Percentiles rank a stretch among this genome's conserved stretches.
These are phyloP conservation scores for Acrocera orbiculus DNA, from an alignment of 2,888 invertebrate genomes.

Conservation along the genomic window DNA sequence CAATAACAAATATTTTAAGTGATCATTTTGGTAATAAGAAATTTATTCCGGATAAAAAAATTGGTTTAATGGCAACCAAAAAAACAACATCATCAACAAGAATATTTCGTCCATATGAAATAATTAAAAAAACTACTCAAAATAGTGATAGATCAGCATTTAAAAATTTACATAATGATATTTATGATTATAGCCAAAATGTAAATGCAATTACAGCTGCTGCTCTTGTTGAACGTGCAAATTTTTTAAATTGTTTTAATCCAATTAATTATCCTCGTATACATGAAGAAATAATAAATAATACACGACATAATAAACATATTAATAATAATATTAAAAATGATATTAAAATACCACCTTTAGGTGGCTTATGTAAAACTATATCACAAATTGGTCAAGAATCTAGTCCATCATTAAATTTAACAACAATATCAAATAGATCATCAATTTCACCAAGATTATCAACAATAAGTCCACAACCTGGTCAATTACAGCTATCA, in stretches of 20 bases:
- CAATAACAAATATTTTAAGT: slow-evolving; percentile 30
- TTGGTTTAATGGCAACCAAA: neutral
- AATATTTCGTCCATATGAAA: slow-evolving; percentile 29
- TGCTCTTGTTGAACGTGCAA: slow-evolving; percentile 29
- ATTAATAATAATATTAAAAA: neutral
- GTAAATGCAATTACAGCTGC: slow-evolving; percentile 21
- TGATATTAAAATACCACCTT: slow-evolving; percentile 34
- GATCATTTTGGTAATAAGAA: slow-evolving; percentile 24
- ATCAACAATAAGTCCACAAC: slow-evolving; percentile 23
- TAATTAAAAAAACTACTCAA: slow-evolving; percentile 10
- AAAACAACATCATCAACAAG: slow-evolving; percentile 9
- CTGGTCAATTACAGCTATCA: slow-evolving; percentile 27
- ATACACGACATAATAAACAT: slow-evolving; percentile 15
- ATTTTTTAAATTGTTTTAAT: slow-evolving; percentile 28
- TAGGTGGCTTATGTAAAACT: slow-evolving; percentile 50
- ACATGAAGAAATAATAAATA: slow-evolving; percentile 29
- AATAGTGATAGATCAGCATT: slow-evolving; percentile 21
- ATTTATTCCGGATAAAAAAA: neutral
- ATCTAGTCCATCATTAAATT: slow-evolving; percentile 14
- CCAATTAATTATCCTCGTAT: slow-evolving; percentile 29
- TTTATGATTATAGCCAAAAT: slow-evolving; percentile 24
- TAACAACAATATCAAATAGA: slow-evolving; percentile 13
- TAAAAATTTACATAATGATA: slow-evolving; percentile 22
- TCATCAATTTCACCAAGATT: slow-evolving; percentile 14
- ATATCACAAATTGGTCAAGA: slow-evolving; percentile 47